Evolutionary conservation across 23 tunicate genomes (phyloP).

Genomic region (Halocynthia aurantium): DNA sequence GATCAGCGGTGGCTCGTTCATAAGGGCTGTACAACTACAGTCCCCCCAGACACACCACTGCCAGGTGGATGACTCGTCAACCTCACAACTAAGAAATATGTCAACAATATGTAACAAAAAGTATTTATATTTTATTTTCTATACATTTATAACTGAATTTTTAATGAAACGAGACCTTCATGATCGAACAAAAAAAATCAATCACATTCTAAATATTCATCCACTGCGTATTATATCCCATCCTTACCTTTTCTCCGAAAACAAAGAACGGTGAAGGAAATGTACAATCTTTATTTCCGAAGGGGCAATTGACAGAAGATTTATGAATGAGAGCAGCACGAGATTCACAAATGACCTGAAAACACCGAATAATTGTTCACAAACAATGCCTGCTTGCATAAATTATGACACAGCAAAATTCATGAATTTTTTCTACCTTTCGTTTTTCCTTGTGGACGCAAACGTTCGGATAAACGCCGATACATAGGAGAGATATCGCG

Average conservation of each 20-base stretch:
- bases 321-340: constrained; percentile 87
- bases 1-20: no score
- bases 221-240: background rate
- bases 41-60: no score
- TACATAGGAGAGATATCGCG: constrained; percentile 66
- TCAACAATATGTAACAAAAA: no score
- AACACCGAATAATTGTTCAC: background rate
- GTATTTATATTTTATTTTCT: background rate
- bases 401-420: background rate
- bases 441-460: constrained; percentile 88
- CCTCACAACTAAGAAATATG: background rate
- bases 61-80: no score
- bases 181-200: no score
- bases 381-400: background rate
- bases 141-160: no score
- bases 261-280: constrained; percentile 88
- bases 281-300: constrained; percentile 85
- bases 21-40: no score
- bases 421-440: constrained; percentile 21
- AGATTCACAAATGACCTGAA: constrained; percentile 65
- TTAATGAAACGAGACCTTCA: no score
- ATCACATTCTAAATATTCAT: no score
- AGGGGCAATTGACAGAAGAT: constrained; percentile 88
- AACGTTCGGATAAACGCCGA: constrained; percentile 84
- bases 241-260: constrained; percentile 85